Evolutionary conservation across 2,797 vertebrate species (phyloP), one percentile per base, ranked within the genome.

Genomic region (Cottoperca gobio): DNA sequence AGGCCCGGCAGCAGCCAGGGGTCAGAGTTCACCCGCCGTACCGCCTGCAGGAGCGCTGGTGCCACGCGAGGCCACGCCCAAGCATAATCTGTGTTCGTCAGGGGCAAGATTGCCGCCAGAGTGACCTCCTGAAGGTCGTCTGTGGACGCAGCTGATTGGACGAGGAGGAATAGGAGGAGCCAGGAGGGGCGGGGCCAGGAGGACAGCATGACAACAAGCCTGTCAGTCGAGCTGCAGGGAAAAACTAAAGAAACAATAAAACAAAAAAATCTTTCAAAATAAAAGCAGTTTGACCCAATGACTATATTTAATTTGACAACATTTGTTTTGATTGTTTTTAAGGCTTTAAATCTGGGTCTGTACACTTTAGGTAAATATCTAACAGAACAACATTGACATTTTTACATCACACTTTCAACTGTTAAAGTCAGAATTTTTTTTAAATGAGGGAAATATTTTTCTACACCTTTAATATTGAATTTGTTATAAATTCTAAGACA

Each of bases 61-160:
- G 95, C 96, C 63, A 98, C 97, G 2, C 97, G 94, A 3, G 95
- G 96, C 97, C 96, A 97, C 6, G 97, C 95, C 97, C 97, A 98
- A 0, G 97, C 95, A 69, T 97, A 98, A 12, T 93, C 92, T 0
- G 95, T 95, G 91, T 98, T 98, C 46, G 67, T 91, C 24, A 81
- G 71, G 0, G 97, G 97, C 39, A 97, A 88, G 58, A 97, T 95
- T 87, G 95, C 97, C 0, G 96, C 97, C 14, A 98, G 70, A 4
- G 93, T 97, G 76, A 98, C 87, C 58, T 92, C 78, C 73, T 90
- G 82, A 24, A 62, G 69, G 31, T 53, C 40, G 0, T 37, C 37
- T 1, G 74, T 70, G 48, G 40, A 5, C 35, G 12, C 81, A 3
- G 77, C 58, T 5, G 77, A 86, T 21, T 59, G 86, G 64, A 66